Evolutionary conservation across 2,113 vertebrate species (phyloP).

Genomic region (Grantiella picta): DNA sequence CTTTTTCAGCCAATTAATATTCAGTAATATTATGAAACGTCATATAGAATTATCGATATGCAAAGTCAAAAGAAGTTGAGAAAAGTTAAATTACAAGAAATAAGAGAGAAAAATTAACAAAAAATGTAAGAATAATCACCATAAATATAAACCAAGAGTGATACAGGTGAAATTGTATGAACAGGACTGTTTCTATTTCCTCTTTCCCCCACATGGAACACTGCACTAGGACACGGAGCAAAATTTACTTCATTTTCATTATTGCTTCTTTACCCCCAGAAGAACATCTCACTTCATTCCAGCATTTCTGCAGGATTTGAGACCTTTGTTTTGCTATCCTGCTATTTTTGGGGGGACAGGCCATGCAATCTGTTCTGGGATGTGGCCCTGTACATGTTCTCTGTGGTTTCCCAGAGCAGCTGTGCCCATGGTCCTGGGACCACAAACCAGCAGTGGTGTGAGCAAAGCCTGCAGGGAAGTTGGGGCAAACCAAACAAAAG

Average conservation of each 20-base stretch:
- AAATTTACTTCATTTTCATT: not conserved
- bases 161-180: not conserved
- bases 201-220: not conserved
- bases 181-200: not conserved
- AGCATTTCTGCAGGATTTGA: not conserved
- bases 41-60: not conserved
- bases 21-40: not conserved
- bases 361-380: not conserved
- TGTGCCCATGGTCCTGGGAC: not conserved
- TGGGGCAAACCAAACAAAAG: not conserved
- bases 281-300: not conserved
- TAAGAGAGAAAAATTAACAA: not conserved
- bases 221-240: not conserved
- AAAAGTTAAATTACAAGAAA: not conserved
- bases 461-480: not conserved
- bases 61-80: not conserved
- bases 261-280: not conserved
- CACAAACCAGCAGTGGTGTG: not conserved
- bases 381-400: not conserved
- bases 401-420: not conserved
- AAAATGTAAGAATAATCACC: not conserved
- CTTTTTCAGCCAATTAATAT: not conserved
- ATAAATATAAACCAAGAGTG: not conserved
- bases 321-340: not conserved
- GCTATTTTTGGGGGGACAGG: not conserved